phyloP scores from a whole-genome alignment of 2,797 vertebrate genomes.

The Acipenser ruthenus region DNA sequence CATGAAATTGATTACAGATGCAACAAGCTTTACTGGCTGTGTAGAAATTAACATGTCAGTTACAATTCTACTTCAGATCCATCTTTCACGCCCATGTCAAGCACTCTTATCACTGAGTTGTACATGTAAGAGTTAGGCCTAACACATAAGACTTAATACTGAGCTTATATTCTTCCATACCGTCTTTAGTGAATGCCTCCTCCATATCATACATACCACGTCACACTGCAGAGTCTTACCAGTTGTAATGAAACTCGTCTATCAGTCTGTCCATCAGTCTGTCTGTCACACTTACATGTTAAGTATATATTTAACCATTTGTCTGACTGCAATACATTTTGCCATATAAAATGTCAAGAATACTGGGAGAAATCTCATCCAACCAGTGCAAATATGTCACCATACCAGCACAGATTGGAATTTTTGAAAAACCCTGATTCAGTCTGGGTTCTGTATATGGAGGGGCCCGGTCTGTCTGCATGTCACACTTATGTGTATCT shows the following conservation, averaged over 20 bases:
- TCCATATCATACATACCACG: background rate
- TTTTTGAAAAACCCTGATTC: too few species aligned
- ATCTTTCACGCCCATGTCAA: constrained; percentile 49
- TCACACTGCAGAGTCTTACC: too few species aligned
- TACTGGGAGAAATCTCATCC: too few species aligned
- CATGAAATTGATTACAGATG: constrained; percentile 53
- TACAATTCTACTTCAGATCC: constrained; percentile 65
- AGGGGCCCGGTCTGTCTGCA: too few species aligned
- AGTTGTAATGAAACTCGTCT: background rate
- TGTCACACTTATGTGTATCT: too few species aligned
- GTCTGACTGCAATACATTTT: too few species aligned
- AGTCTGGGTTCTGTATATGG: too few species aligned
- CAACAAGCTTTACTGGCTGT: constrained; percentile 58
- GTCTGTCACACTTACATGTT: constrained; percentile 15
- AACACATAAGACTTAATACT: background rate
- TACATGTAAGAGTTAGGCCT: background rate
- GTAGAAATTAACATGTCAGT: constrained; percentile 75
- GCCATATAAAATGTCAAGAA: too few species aligned
- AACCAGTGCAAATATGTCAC: too few species aligned
- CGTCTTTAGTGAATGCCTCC: constrained; percentile 26
- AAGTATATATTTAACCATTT: too few species aligned
- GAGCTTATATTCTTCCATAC: constrained; percentile 18
- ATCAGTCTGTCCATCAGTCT: constrained; percentile 12
- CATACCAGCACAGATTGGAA: too few species aligned
- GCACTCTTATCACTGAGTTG: background rate